Evolutionary conservation across 2,888 invertebrate species (phyloP).

Genomic region (Pristionchus maxplancki): DNA sequence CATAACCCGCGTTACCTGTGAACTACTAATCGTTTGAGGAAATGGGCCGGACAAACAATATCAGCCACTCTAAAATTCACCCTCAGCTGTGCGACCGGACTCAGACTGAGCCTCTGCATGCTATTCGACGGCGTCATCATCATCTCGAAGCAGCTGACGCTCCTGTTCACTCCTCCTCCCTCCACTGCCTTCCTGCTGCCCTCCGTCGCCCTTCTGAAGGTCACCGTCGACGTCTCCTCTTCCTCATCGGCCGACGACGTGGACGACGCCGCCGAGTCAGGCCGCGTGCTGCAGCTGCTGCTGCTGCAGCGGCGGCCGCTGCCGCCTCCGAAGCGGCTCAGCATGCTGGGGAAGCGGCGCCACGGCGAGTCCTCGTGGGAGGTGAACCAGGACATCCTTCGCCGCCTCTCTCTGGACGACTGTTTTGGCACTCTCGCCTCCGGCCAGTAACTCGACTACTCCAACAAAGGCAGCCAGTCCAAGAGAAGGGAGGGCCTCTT

Average conservation of each 20-base stretch:
- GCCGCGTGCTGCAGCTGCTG: slow-evolving; percentile 55
- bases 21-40: neutral
- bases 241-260: neutral
- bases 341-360: slow-evolving; percentile 58
- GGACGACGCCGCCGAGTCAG: slow-evolving; percentile 3
- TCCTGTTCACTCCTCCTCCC: slow-evolving; percentile 52
- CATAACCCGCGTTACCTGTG: neutral
- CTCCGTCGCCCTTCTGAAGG: neutral
- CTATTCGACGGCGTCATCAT: neutral
- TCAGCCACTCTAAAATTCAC: slow-evolving; percentile 30
- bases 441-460: slow-evolving; percentile 17
- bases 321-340: slow-evolving; percentile 45
- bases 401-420: neutral
- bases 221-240: neutral
- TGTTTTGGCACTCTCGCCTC: neutral
- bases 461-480: slow-evolving; percentile 17
- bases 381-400: slow-evolving; percentile 48
- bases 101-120: slow-evolving; percentile 50
- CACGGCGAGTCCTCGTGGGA: slow-evolving; percentile 54
- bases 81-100: slow-evolving; percentile 58
- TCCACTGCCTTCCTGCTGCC: neutral
- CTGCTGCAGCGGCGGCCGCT: neutral
- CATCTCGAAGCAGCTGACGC: slow-evolving; percentile 56
- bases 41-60: neutral
- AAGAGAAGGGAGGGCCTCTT: slow-evolving; percentile 37